Evolutionary conservation across 2,797 vertebrate species (phyloP).

Genomic region (Helostoma temminkii): DNA sequence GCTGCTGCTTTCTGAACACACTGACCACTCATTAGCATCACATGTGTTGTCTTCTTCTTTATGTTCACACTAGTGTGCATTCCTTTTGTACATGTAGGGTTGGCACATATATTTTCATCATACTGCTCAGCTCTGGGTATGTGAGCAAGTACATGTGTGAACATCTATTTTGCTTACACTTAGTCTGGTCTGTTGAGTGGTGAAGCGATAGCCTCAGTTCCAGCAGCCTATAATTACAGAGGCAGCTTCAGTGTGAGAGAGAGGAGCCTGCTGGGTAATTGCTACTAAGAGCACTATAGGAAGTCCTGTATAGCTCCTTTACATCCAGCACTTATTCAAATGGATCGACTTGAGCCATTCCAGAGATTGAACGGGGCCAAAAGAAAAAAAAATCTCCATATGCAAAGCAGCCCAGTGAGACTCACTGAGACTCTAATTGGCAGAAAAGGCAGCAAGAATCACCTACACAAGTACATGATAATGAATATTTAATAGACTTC

Average conservation of each 20-base stretch:
- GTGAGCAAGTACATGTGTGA: neutral
- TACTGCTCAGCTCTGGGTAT: constrained; percentile 35
- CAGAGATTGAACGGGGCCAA: constrained; percentile 26
- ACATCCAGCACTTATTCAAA: constrained; percentile 70
- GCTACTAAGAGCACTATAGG: constrained; percentile 69
- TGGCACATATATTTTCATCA: neutral
- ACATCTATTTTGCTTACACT: constrained; percentile 38
- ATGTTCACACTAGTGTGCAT: constrained; percentile 39
- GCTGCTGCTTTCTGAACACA: constrained; percentile 39
- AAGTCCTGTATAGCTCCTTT: constrained; percentile 65
- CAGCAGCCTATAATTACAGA: constrained; percentile 78
- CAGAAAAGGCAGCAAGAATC: neutral
- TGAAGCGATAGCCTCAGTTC: constrained; percentile 43
- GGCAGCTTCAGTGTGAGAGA: constrained; percentile 66
- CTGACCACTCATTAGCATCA: constrained; percentile 8
- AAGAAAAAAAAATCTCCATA: constrained; percentile 13
- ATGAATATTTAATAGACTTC: constrained; percentile 6
- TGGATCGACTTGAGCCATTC: constrained; percentile 53
- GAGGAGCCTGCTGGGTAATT: constrained; percentile 76
- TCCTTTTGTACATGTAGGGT: neutral
- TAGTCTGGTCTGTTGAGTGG: constrained; percentile 51
- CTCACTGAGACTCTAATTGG: constrained; percentile 38
- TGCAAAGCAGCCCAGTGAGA: neutral
- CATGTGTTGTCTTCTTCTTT: constrained; percentile 2
- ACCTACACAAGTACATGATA: constrained; percentile 5